These are phyloP conservation scores for Meandrina meandrites DNA, from an alignment of 92 coral and sea anemone species.

Conservation along the genomic window DNA sequence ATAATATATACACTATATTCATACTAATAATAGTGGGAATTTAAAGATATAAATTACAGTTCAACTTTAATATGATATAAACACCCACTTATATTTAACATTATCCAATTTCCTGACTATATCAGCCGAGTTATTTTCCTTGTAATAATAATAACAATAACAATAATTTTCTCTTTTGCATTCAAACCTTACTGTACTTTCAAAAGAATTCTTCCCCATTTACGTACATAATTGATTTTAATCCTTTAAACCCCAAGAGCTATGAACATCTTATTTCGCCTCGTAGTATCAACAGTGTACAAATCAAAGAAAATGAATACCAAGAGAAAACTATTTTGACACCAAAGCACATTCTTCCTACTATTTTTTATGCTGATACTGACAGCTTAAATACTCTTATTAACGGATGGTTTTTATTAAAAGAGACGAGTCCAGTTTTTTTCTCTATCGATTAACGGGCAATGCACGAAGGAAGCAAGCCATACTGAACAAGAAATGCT, in stretches of 20 bases:
- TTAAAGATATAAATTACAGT: constrained; percentile 3
- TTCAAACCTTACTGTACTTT: not conserved
- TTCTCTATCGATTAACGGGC: too few species aligned
- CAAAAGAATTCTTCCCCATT: not conserved
- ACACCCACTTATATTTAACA: not conserved
- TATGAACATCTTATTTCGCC: too few species aligned
- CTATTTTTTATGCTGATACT: too few species aligned
- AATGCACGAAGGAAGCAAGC: too few species aligned
- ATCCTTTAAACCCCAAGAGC: not conserved
- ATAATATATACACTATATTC: constrained; percentile 13
- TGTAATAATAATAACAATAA: not conserved
- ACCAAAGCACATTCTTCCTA: too few species aligned
- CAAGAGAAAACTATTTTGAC: too few species aligned
- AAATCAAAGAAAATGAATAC: too few species aligned
- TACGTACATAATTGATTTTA: not conserved
- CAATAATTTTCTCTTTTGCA: not conserved
- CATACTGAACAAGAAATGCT: too few species aligned
- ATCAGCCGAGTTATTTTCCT: not conserved
- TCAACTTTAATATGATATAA: not conserved
- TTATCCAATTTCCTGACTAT: not conserved
- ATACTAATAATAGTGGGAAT: not conserved
- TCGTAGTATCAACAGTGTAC: too few species aligned
- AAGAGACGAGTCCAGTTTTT: too few species aligned
- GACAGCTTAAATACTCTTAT: too few species aligned
- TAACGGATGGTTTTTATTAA: too few species aligned